Evolutionary conservation across 2,888 invertebrate genomes (phyloP), one percentile per base, ranked within the genome.

Genomic region (Tenthredo livida): DNA sequence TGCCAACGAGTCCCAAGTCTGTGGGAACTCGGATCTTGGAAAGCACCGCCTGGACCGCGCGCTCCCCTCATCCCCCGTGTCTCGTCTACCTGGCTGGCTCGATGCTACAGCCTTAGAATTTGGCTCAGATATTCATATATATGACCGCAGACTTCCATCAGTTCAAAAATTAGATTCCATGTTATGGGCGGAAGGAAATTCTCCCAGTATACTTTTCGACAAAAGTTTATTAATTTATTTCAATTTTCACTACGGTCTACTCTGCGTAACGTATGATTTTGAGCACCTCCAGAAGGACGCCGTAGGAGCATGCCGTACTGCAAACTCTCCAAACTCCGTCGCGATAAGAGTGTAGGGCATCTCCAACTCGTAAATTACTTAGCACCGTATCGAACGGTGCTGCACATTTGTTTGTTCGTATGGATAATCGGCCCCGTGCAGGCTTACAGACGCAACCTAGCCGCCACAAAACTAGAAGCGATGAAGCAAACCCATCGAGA

Each of bases 1-100:
- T 83, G 83, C 83, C 83, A 83, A 83, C 83, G 65, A 83, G 83
- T 67, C 83, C 83, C 83, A 80, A 80, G 83, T 83, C 83, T 83
- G 83, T 83, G 83, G 83, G 83, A 83, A 83, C 83, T 83, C n/a
- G 43, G 83, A 83, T 83, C 67, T 83, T 83, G 83, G 83, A 83
- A 83, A 83, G 83, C 83, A 83, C 70, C 75, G 84, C 65, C 47
- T 43, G 84, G 40, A 15, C 83, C 84, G 15, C 58, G 61, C 72
- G 72, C 84, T 65, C 77, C 85, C 80, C 40, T 70, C 83, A 25
- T 47, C n/a, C 50, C 67, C 67, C 65, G 65, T 50, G 47, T 50
- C 83, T 43, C 83, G 83, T 58, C 83, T 70, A 80, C 80, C 61
- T 58, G 80, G 29, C 47, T n/a, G 37, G 50, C 61, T 40, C 80